These are phyloP conservation scores for Chirona hameri DNA, from an alignment of 2,888 invertebrate genomes.

Conservation along the genomic window DNA sequence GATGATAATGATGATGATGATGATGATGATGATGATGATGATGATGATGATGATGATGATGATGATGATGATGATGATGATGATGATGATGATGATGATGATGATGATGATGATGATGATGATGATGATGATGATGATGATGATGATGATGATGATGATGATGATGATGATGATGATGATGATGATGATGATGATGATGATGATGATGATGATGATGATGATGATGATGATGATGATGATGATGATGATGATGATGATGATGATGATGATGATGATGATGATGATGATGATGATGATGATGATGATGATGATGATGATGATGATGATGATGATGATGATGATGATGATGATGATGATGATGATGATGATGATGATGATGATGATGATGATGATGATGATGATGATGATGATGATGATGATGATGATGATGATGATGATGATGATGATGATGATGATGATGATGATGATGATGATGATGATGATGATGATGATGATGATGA, in stretches of 20 bases:
- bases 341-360: slow-evolving; percentile 22
- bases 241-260: slow-evolving; percentile 22
- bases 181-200: slow-evolving; percentile 10
- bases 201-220: slow-evolving; percentile 22
- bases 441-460: not conserved
- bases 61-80: slow-evolving; percentile 22
- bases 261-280: slow-evolving; percentile 22
- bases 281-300: slow-evolving; percentile 22
- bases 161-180: slow-evolving; percentile 22
- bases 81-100: slow-evolving; percentile 22
- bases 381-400: slow-evolving; percentile 10
- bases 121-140: slow-evolving; percentile 22
- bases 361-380: slow-evolving; percentile 22
- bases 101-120: slow-evolving; percentile 22
- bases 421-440: not conserved
- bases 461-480: slow-evolving; percentile 11
- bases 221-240: slow-evolving; percentile 22
- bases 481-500: slow-evolving; percentile 22
- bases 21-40: slow-evolving; percentile 22
- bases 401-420: not conserved
- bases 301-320: slow-evolving; percentile 22
- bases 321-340: slow-evolving; percentile 10
- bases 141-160: slow-evolving; percentile 22
- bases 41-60: slow-evolving; percentile 22
- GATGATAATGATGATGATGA: slow-evolving; percentile 10